Percentiles rank a stretch among this genome's conserved stretches.
These are phyloP conservation scores for Podilymbus podiceps DNA, from an alignment of 2,113 vertebrate genomes.

Conservation along the genomic window DNA sequence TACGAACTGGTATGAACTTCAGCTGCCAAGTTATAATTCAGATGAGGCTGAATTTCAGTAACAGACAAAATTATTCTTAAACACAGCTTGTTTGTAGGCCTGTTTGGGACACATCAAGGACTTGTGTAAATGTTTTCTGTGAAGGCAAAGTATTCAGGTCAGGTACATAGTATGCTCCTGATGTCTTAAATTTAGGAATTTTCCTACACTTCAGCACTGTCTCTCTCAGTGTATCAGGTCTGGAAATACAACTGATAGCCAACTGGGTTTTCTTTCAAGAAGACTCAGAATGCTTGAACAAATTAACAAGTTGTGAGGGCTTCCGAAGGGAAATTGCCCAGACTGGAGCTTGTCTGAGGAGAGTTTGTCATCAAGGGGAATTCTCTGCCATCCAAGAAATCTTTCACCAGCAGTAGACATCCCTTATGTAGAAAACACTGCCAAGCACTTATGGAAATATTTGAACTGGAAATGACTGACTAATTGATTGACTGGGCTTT, in stretches of 20 bases:
- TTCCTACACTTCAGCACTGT: not conserved
- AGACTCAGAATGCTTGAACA: constrained; percentile 4
- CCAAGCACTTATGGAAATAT: constrained; percentile 42
- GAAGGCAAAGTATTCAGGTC: not conserved
- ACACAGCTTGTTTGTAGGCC: not conserved
- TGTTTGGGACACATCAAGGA: not conserved
- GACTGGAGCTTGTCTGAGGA: constrained; percentile 20
- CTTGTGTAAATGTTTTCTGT: not conserved
- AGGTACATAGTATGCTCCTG: not conserved
- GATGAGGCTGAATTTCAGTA: not conserved
- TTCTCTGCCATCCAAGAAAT: constrained; percentile 46
- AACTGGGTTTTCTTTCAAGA: constrained; percentile 30
- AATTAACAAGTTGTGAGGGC: constrained; percentile 25
- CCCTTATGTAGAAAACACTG: not conserved
- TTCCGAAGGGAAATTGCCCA: constrained; percentile 44
- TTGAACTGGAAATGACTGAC: constrained; percentile 34
- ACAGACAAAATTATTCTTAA: not conserved
- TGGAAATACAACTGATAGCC: constrained; percentile 16
- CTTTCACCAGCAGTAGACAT: constrained; percentile 8
- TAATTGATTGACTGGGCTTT: constrained; percentile 23
- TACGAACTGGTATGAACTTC: not conserved
- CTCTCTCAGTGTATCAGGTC: not conserved
- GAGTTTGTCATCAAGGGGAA: constrained; percentile 34
- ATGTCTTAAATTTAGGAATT: constrained; percentile 24
- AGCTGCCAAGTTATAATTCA: not conserved